Conservation (phyloP, 1,140 invertebrate genomes). For the Phymorhynchus buccinoides region DNA sequence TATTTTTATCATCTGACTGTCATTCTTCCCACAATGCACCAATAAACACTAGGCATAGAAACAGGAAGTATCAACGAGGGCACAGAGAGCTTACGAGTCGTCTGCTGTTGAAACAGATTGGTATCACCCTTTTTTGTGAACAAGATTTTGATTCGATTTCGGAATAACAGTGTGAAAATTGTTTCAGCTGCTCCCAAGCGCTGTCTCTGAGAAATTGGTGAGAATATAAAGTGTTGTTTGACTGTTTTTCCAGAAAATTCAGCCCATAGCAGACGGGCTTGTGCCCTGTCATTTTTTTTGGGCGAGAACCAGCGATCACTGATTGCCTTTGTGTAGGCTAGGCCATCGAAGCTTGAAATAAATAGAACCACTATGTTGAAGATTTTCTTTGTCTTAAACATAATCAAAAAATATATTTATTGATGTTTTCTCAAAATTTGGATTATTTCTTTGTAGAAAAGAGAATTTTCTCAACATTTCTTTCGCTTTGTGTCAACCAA, state of each 20-base stretch:
- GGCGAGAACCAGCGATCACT: background rate
- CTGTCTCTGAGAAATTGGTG: background rate
- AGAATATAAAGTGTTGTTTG: background rate
- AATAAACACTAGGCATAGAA: conserved; percentile 35
- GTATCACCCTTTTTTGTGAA: background rate
- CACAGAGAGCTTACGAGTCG: background rate
- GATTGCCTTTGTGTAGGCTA: background rate
- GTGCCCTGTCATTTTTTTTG: conserved; percentile 19
- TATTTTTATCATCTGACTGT: conserved; percentile 20
- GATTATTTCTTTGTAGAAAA: background rate
- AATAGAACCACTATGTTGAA: background rate
- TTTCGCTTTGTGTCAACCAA: conserved; percentile 31
- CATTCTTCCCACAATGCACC: conserved; percentile 35
- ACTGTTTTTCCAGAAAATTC: background rate
- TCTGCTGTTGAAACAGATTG: conserved; percentile 27
- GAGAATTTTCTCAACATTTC: conserved; percentile 15
- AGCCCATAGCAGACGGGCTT: background rate
- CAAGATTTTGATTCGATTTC: background rate
- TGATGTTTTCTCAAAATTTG: background rate
- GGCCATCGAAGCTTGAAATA: background rate
- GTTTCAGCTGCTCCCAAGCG: background rate
- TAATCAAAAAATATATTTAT: background rate
- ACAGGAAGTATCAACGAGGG: conserved; percentile 26
- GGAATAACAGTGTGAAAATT: background rate
- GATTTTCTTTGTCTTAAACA: background rate